A percentile compares a stretch with the other conserved stretches of the same genome.
phyloP scores from a whole-genome alignment of 37 sponge, comb jelly and placozoan genomes.

The Dysidea cf. avara region DNA sequence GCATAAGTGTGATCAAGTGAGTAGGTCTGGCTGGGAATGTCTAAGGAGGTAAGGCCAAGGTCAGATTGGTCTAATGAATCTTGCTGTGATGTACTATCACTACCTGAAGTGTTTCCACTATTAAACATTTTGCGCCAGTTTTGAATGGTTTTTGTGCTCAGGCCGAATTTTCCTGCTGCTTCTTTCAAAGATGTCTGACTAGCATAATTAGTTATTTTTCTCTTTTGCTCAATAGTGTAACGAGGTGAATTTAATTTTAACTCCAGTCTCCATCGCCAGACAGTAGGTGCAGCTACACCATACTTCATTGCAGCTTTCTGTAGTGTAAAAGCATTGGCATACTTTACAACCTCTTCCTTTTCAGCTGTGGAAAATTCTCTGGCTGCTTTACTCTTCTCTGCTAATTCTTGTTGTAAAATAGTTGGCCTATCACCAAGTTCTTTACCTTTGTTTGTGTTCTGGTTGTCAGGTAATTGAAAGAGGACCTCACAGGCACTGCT shows the following conservation, averaged over 20 bases:
- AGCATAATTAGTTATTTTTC: conserved; percentile 70
- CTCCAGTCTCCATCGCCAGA: conserved; percentile 86
- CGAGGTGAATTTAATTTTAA: conserved; percentile 75
- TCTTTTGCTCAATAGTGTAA: conserved; percentile 76
- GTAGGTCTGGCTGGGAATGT: no score
- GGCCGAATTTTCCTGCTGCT: conserved; percentile 66
- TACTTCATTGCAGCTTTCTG: conserved; percentile 83
- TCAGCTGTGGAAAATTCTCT: conserved; percentile 70
- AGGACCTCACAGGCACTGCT: background rate
- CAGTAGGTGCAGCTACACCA: conserved; percentile 81
- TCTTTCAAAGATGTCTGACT: conserved; percentile 67
- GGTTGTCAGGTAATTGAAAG: background rate
- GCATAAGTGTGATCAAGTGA: no score
- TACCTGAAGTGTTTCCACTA: background rate
- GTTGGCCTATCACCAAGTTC: background rate
- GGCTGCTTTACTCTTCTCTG: conserved; percentile 52
- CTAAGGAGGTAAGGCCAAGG: no score
- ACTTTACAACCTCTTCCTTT: conserved; percentile 79
- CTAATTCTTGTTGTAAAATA: no score
- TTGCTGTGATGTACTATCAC: no score
- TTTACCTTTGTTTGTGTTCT: background rate
- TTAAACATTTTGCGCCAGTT: conserved; percentile 56
- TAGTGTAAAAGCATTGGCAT: conserved; percentile 80
- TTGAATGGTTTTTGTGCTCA: conserved; percentile 72
- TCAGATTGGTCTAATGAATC: no score